These are phyloP conservation scores for Neosilurus hyrtlii DNA, from an alignment of 2,797 vertebrate species.

Conservation along the genomic window DNA sequence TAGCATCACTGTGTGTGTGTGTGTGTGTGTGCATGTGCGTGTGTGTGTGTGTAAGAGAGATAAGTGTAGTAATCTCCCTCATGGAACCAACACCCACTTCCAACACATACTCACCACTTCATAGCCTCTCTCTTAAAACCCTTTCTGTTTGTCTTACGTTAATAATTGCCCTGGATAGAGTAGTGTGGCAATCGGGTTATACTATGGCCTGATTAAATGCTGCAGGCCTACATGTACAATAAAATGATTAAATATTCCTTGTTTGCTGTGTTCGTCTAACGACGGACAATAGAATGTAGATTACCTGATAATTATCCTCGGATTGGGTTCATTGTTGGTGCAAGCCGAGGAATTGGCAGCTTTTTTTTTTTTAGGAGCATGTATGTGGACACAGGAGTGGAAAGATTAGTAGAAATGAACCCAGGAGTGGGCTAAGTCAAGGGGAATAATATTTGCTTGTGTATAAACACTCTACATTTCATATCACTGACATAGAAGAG, in stretches of 20 bases:
- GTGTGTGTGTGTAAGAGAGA: slow-evolving; percentile 6
- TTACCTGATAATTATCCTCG: neutral
- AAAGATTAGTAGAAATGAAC: neutral
- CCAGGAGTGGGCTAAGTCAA: neutral
- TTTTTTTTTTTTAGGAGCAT: neutral
- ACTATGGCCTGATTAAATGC: neutral
- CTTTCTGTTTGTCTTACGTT: slow-evolving; percentile 34
- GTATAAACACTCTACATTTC: neutral
- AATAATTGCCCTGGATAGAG: slow-evolving; percentile 31
- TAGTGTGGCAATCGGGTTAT: neutral
- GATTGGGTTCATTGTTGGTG: neutral
- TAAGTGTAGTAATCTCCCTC: neutral
- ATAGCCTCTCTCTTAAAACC: slow-evolving; percentile 18
- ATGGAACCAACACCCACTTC: slow-evolving; percentile 20
- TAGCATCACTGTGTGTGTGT: neutral
- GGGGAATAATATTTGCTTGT: neutral
- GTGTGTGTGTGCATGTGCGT: neutral
- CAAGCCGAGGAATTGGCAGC: neutral
- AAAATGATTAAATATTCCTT: slow-evolving; percentile 11
- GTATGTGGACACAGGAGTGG: neutral
- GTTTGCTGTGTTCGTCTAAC: slow-evolving; percentile 4
- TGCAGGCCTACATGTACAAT: neutral
- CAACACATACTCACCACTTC: slow-evolving; percentile 21
- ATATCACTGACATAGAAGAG: no score
- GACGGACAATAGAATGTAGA: neutral